phyloP scores from a whole-genome alignment of 2,888 invertebrate species.

The Macrosiphum euphorbiae region DNA sequence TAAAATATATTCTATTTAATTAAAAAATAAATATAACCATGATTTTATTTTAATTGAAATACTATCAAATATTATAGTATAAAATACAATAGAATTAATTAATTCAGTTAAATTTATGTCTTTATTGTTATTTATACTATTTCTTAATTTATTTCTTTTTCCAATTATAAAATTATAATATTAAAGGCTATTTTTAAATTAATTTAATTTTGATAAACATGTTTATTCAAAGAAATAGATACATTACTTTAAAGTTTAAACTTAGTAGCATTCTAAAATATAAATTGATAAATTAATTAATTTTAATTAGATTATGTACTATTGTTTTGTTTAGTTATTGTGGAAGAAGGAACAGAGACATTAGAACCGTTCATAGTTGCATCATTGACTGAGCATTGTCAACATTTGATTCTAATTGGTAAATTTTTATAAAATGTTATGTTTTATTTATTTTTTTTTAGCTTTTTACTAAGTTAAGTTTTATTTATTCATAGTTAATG shows the following conservation, averaged over 20 bases:
- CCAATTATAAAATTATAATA: background rate
- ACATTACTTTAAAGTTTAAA: background rate
- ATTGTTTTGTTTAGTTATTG: constrained; percentile 74
- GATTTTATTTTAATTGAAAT: background rate
- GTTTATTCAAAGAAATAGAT: background rate
- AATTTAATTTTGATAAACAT: background rate
- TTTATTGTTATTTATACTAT: background rate
- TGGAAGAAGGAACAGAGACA: constrained; percentile 92
- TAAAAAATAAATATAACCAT: background rate
- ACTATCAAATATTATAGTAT: background rate
- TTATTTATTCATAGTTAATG: background rate
- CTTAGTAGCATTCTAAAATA: background rate
- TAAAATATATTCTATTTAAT: background rate
- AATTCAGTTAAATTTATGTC: background rate
- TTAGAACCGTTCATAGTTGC: constrained; percentile 86
- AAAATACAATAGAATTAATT: background rate
- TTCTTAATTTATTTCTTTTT: background rate
- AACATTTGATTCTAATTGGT: constrained; percentile 86
- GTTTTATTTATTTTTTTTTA: too few species aligned
- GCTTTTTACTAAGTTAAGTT: background rate
- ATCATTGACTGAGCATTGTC: constrained; percentile 79
- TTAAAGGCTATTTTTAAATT: background rate
- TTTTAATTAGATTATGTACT: background rate
- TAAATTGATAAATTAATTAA: background rate
- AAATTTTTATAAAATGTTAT: background rate